Percentiles rank a stretch among this genome's conserved stretches.
phyloP scores from a whole-genome alignment of 2,888 invertebrate species.

The Pachydiplax longipennis region DNA sequence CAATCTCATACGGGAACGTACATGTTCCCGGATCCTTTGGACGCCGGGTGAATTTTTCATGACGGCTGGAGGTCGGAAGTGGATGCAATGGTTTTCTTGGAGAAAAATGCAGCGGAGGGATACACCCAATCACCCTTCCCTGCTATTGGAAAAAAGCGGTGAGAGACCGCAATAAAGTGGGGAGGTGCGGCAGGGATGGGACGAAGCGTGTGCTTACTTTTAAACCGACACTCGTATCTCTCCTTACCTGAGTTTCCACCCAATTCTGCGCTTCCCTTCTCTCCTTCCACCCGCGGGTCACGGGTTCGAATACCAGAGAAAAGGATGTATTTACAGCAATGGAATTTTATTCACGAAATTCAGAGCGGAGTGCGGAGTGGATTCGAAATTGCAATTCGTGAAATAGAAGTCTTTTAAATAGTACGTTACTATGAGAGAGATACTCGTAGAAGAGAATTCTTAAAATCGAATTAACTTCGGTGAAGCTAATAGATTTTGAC shows the following conservation, averaged over 20 bases:
- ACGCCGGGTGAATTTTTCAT: constrained; percentile 40
- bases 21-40: constrained; percentile 13
- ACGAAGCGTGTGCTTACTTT: not conserved
- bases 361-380: too few relatives aligned
- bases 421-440: too few relatives aligned
- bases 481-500: too few relatives aligned
- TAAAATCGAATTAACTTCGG: too few relatives aligned
- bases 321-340: too few relatives aligned
- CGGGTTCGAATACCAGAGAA: too few relatives aligned
- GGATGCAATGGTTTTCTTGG: constrained; percentile 17
- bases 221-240: not conserved
- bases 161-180: constrained; percentile 24
- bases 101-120: not conserved
- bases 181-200: not conserved
- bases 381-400: too few relatives aligned
- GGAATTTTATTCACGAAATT: too few relatives aligned
- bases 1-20: constrained; percentile 37
- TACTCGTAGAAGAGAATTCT: too few relatives aligned
- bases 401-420: too few relatives aligned
- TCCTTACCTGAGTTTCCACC: not conserved
- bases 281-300: not conserved
- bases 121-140: not conserved
- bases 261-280: not conserved
- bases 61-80: constrained; percentile 1
- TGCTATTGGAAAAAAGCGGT: constrained; percentile 2